Percentiles rank a stretch among this genome's conserved stretches.
phyloP scores from a whole-genome alignment of 2,113 vertebrate species.

The Ardeotis arabs region DNA sequence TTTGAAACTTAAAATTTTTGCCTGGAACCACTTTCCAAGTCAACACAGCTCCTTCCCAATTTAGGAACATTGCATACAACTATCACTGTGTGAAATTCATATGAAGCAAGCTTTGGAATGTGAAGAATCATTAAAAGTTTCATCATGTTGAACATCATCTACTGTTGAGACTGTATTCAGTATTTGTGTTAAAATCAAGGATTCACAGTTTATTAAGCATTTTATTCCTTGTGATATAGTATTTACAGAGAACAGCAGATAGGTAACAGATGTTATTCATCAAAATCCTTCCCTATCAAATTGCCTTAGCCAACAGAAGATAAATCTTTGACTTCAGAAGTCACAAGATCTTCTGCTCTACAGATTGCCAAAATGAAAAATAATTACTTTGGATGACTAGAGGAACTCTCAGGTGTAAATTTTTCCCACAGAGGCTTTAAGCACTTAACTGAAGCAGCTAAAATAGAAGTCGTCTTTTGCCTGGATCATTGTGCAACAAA shows the following conservation, averaged over 20 bases:
- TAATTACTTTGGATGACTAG: background rate
- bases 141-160: background rate
- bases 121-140: background rate
- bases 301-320: background rate
- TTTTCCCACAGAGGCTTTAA: background rate
- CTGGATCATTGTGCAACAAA: background rate
- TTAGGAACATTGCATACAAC: background rate
- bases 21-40: background rate
- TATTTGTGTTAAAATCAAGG: background rate
- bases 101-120: background rate
- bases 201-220: background rate
- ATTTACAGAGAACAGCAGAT: background rate
- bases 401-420: background rate
- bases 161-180: fast-evolving
- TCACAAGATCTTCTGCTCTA: background rate
- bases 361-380: background rate
- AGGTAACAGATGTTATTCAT: background rate
- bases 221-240: background rate
- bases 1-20: background rate
- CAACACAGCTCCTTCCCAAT: background rate
- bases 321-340: background rate
- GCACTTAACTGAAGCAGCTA: background rate
- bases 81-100: background rate
- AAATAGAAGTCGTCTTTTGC: background rate
- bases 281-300: background rate